Evolutionary conservation across 2,113 vertebrate genomes (phyloP).

Genomic region (Otocyon megalotis): DNA sequence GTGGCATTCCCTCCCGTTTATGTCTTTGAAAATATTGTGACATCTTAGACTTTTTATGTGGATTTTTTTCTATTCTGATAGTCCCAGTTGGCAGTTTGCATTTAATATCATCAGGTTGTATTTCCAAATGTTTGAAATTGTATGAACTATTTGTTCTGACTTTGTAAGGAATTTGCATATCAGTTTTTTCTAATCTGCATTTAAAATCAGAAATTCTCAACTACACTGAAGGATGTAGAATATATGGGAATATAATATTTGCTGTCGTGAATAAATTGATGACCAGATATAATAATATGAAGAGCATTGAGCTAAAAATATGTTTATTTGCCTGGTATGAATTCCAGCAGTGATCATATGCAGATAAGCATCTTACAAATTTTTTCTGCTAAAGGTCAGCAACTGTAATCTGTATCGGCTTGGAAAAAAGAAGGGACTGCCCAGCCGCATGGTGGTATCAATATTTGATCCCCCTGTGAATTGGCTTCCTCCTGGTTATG

Average conservation of each 20-base stretch:
- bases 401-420: slow-evolving; percentile 99
- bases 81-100: background rate
- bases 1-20: background rate
- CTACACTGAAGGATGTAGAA: background rate
- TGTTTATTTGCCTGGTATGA: background rate
- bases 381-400: slow-evolving; percentile 91
- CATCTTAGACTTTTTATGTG: background rate
- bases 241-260: background rate
- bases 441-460: slow-evolving; percentile 99
- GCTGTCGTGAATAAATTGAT: background rate
- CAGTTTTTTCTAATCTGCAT: background rate
- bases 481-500: slow-evolving; percentile 98
- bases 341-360: background rate
- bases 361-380: background rate
- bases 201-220: background rate
- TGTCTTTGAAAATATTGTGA: background rate
- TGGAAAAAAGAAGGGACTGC: slow-evolving; percentile 98
- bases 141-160: slow-evolving; percentile 6
- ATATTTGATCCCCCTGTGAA: slow-evolving; percentile 99
- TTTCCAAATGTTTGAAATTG: background rate
- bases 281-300: background rate
- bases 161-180: background rate
- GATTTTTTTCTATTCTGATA: background rate
- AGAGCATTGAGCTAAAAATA: background rate
- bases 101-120: background rate